Conservation (phyloP, 2,888 invertebrate genomes). For the Auanema sp. region DNA sequence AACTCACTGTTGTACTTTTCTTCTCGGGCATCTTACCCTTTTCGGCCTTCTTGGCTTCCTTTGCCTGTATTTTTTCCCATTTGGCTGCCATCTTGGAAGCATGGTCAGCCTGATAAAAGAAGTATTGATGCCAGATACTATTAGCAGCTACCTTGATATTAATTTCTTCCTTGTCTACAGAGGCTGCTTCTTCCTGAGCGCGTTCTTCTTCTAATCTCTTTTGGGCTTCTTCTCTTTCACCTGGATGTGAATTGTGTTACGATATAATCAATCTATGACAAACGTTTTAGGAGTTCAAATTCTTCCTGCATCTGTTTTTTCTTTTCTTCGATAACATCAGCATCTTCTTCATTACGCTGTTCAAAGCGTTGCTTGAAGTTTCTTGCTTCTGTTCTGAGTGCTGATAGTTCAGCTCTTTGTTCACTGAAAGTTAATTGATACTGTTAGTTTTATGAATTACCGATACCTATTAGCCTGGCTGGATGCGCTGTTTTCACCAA, state of each 20-base stretch:
- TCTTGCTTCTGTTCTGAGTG: constrained; percentile 47
- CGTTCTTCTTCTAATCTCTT: constrained; percentile 54
- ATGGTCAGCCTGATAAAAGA: constrained; percentile 53
- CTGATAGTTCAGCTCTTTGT: constrained; percentile 43
- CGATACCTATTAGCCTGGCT: constrained; percentile 29
- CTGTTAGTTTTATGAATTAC: constrained; percentile 16
- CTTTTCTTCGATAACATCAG: constrained; percentile 63
- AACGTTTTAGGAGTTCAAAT: constrained; percentile 61
- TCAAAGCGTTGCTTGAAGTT: constrained; percentile 64
- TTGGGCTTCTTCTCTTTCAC: constrained; percentile 57
- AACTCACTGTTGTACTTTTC: constrained; percentile 30
- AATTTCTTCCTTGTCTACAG: constrained; percentile 38
- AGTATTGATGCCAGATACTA: too few species aligned
- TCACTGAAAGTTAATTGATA: constrained; percentile 7
- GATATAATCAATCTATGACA: constrained; percentile 9
- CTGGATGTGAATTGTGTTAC: constrained; percentile 33
- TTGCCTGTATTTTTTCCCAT: constrained; percentile 64
- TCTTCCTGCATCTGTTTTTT: constrained; percentile 65
- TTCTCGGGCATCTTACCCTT: constrained; percentile 61
- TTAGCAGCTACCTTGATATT: constrained; percentile 43
- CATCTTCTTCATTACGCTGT: constrained; percentile 63
- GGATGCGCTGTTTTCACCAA: constrained; percentile 43
- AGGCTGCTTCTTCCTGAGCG: constrained; percentile 38
- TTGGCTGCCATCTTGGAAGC: constrained; percentile 64
- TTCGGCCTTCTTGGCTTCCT: constrained; percentile 65